These are phyloP conservation scores for Drosophila leontia DNA, from an alignment of 1,140 invertebrate species.

Conservation along the genomic window DNA sequence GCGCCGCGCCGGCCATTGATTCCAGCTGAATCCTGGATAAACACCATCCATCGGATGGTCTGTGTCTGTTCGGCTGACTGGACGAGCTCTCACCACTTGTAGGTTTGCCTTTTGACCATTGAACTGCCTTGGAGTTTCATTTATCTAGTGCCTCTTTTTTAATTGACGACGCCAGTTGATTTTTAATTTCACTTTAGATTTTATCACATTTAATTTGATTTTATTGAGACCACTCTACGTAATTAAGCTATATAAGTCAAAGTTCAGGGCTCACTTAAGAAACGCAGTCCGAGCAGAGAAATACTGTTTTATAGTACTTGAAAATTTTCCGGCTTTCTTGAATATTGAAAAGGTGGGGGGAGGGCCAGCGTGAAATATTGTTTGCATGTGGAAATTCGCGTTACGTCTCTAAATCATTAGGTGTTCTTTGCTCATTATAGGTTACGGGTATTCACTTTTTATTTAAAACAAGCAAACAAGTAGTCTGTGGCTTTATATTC, in stretches of 20 bases:
- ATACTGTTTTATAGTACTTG: neutral
- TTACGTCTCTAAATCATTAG: neutral
- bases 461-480: neutral
- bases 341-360: neutral
- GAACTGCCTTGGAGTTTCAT: conserved; percentile 53
- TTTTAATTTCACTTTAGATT: conserved; percentile 55
- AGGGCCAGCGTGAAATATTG: no score
- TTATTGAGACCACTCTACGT: conserved; percentile 43
- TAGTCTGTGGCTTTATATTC: neutral
- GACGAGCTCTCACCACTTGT: conserved; percentile 43
- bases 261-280: conserved; percentile 12
- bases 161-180: conserved; percentile 63
- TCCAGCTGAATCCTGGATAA: conserved; percentile 13
- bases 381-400: no score
- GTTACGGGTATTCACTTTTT: neutral
- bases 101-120: conserved; percentile 66
- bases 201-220: conserved; percentile 43
- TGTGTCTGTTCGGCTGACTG: neutral
- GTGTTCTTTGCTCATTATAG: neutral
- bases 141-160: conserved; percentile 65
- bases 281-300: neutral
- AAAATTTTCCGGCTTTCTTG: neutral
- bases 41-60: conserved; percentile 1
- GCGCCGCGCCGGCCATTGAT: conserved; percentile 52
- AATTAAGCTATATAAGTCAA: conserved; percentile 36